Evolutionary conservation across 2,797 vertebrate species (phyloP), one percentile per base, ranked within the genome.

Genomic region (Sebastiscus albofasciatus): DNA sequence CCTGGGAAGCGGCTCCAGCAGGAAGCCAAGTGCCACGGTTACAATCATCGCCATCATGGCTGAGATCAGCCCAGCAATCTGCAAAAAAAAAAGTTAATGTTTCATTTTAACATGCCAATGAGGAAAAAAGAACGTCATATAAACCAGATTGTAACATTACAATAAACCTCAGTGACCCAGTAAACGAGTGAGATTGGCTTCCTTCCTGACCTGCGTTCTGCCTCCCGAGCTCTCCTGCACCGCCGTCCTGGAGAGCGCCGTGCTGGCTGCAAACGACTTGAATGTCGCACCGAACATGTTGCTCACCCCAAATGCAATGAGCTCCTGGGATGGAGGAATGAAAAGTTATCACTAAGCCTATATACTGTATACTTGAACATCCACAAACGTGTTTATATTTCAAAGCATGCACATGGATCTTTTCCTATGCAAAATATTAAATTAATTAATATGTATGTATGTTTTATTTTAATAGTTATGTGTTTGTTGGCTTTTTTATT

Each of bases 201-300:
- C 55, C 27, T 2, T 33, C 55, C 67, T 29, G 93, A 99, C 98
- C 97, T 99, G 98, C 0, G 97, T 98, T 95, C 97, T 98, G 7
- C 98, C 97, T 76, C 98, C 98, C 0, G 97, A 97, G 88, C 98
- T 99, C 86, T 98, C 98, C 87, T 99, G 98, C 22, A 99, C 95
- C 0, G 96, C 97, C 0, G 97, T 97, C 87, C 98, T 97, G 34
- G 98, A 98, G 22, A 99, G 94, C 9, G 98, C 92, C 0, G 97
- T 98, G 81, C 97, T 98, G 9, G 95, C 95, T 10, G 96, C 97
- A 93, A 99, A 97, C 3, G 97, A 97, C 92, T 86, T 96, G 93
- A 99, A 99, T 4, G 94, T 92, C 8, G 97, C 97, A 4, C 96
- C 89, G 33, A 98, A 94, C 27, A 99, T 97, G 90, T 99, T 98